Percentiles rank a stretch among this genome's conserved stretches.
phyloP scores from a whole-genome alignment of 1,140 invertebrate species.

The Pomphorhynchus laevis region DNA sequence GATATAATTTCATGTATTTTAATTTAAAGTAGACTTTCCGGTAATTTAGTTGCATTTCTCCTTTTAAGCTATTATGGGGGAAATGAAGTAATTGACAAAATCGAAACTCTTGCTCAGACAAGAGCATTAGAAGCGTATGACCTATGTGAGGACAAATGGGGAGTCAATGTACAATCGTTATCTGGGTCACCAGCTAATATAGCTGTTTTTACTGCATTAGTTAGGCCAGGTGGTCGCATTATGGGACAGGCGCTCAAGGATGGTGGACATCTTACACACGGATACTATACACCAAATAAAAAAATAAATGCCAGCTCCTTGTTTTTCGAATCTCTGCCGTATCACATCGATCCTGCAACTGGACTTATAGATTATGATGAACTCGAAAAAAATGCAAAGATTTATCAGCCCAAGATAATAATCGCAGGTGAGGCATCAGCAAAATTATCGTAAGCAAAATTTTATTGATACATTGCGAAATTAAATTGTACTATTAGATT shows the following conservation, averaged over 20 bases:
- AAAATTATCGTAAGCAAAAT: too few relatives aligned
- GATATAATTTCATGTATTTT: constrained; percentile 4
- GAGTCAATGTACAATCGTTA: constrained; percentile 83
- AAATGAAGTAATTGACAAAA: constrained; percentile 70
- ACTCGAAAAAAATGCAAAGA: constrained; percentile 36
- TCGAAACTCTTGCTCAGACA: constrained; percentile 52
- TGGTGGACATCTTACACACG: constrained; percentile 67
- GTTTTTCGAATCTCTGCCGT: constrained; percentile 91
- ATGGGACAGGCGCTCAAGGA: constrained; percentile 80
- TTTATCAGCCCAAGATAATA: constrained; percentile 65
- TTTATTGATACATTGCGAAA: too few relatives aligned
- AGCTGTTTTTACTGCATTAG: constrained; percentile 32
- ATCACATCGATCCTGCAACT: constrained; percentile 46
- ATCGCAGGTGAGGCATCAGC: constrained; percentile 40
- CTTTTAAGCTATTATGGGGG: constrained; percentile 53
- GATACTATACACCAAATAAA: constrained; percentile 50
- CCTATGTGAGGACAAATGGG: constrained; percentile 51
- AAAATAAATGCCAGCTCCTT: constrained; percentile 83
- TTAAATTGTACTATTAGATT: background rate
- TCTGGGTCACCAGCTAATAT: constrained; percentile 87
- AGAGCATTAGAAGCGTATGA: constrained; percentile 44
- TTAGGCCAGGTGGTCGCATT: constrained; percentile 55
- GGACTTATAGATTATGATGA: constrained; percentile 74
- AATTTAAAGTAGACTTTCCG: constrained; percentile 2
- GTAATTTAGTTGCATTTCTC: background rate